Conservation (phyloP, 2,888 invertebrate species). For the Polymixis lichenea region DNA sequence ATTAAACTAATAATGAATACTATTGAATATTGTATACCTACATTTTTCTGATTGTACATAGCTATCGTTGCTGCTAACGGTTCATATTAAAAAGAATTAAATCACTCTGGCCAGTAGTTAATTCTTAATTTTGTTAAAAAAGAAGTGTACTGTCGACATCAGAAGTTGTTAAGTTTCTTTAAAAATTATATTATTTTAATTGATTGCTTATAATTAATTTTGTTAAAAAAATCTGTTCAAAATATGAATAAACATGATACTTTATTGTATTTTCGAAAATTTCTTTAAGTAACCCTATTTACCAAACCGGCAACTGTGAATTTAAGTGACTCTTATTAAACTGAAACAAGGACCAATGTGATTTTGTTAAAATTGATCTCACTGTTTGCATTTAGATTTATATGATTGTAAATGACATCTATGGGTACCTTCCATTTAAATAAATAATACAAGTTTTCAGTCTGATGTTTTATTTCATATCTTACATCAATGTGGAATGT, state of each 20-base stretch:
- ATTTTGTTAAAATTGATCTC: conserved; percentile 1
- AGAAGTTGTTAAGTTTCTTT: not conserved
- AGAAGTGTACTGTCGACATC: not conserved
- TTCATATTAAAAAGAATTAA: not conserved
- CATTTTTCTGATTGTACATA: conserved; percentile 2
- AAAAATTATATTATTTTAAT: not conserved
- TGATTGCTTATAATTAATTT: not conserved
- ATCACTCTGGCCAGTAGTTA: not conserved
- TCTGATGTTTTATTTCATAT: conserved; percentile 69
- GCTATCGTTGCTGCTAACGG: not conserved
- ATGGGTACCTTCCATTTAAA: conserved; percentile 71
- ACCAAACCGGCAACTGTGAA: not conserved
- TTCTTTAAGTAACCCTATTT: not conserved
- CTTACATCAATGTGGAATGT: conserved; percentile 61
- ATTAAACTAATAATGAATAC: conserved; percentile 9
- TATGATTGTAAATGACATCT: conserved; percentile 48
- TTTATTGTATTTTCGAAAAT: not conserved
- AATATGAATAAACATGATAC: not conserved
- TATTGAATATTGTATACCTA: not conserved
- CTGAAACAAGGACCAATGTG: not conserved
- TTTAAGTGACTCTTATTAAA: not conserved
- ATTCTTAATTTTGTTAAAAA: not conserved
- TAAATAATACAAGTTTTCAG: conserved; percentile 69
- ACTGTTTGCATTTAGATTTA: conserved; percentile 27
- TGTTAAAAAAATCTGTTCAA: not conserved